Evolutionary conservation across 2,888 invertebrate species (phyloP), one percentile per base, ranked within the genome.

Genomic region (Drosophila fungiperda): DNA sequence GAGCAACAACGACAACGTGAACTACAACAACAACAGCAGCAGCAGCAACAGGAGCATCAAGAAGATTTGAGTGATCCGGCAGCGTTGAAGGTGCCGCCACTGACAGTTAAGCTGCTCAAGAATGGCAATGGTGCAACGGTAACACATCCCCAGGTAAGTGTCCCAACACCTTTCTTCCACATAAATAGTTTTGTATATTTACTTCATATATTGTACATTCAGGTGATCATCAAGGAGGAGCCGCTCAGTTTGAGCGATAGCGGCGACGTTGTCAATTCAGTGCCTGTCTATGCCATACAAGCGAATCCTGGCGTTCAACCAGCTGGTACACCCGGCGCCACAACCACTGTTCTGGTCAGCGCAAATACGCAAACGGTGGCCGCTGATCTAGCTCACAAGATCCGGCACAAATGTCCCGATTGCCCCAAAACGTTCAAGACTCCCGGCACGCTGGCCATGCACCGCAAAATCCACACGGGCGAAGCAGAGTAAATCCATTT

Each of bases 371-470:
- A 81, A 63, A 75, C 83, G 8, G 82, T 74, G 64, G 74, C 87
- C 35, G 89, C 89, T 20, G 87, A 89, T 73, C 38, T 85, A 68
- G 89, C 87, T 45, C 89, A 85, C 64, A 92, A 92, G 73, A 88
- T 92, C 52, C 91, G 92, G 15, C 92, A 93, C 77, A 92, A 93
- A 85, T 93, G 93, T 77, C 91, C 92, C 35, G 93, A 93, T 72
- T 93, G 93, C 60, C 92, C 93, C 74, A 92, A 92, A 73, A 92
- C 92, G 32, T 93, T 93, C 73, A 93, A 93, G 76, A 92, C 93
- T 45, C 92, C 92, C 63, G 92, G 92, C 73, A 93, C 93, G 63
- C 78, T 93, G 81, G 90, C 92, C 58, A 92, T 92, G 92, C 93
- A 93, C 78, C 91, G 92, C 73, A 93, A 92, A 82, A 91, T 92